A percentile compares a stretch with the other conserved stretches of the same genome.
Evolutionary conservation across 2,888 invertebrate genomes (phyloP).

Genomic region (Itoplectis maculator): DNA sequence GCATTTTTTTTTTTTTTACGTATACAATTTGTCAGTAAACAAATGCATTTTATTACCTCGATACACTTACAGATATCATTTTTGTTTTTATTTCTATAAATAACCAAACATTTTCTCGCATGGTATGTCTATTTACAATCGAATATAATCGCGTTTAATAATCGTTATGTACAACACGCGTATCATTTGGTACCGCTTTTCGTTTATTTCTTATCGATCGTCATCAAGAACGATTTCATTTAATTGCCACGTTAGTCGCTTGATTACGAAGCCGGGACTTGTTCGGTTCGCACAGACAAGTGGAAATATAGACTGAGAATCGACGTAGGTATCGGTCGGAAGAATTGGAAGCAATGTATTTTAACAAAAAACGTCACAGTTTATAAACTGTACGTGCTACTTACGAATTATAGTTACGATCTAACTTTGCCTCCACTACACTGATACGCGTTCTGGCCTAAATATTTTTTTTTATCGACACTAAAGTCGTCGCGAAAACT

Average conservation of each 20-base stretch:
- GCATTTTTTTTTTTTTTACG: background rate
- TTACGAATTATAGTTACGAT: conserved; percentile 1
- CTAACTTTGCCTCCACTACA: conserved; percentile 5
- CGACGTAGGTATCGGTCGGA: conserved; percentile 32
- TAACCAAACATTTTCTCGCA: conserved; percentile 61
- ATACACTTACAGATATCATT: conserved; percentile 58
- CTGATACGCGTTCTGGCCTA: conserved; percentile 15
- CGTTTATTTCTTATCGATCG: conserved; percentile 25
- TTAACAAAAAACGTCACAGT: conserved; percentile 22
- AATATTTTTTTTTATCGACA: conserved; percentile 20
- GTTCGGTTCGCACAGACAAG: background rate
- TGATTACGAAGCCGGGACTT: conserved; percentile 26
- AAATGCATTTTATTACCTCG: conserved; percentile 60
- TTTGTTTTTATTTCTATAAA: conserved; percentile 58
- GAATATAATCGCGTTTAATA: conserved; percentile 57
- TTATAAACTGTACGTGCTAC: conserved; percentile 14
- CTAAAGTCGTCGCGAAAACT: background rate
- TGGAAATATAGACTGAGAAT: conserved; percentile 13
- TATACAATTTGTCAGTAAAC: conserved; percentile 49
- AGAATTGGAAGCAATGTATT: background rate
- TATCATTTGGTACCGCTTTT: conserved; percentile 69
- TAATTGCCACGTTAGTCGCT: conserved; percentile 25
- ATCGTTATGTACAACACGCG: conserved; percentile 69
- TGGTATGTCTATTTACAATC: conserved; percentile 69
- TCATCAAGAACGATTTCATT: conserved; percentile 31